Conservation (phyloP, 1,140 invertebrate genomes). For the Atopsyche davidsoni region DNA sequence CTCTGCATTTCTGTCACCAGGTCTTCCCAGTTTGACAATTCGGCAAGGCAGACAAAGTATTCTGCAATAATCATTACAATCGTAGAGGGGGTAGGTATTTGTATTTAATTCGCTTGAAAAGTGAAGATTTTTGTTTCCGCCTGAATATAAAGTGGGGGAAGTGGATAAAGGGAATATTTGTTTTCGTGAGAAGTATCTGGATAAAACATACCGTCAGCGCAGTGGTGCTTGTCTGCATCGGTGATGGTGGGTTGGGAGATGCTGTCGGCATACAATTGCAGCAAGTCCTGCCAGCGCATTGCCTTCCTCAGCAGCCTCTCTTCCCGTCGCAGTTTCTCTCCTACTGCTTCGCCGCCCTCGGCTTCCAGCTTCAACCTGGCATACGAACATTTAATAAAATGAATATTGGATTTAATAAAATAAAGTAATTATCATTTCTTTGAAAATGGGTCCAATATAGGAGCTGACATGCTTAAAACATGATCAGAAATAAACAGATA, state of each 20-base stretch:
- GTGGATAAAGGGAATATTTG: no score
- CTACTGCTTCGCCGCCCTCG: conserved; percentile 1
- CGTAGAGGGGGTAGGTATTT: no score
- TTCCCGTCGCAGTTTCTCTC: background rate
- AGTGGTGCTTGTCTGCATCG: conserved; percentile 8
- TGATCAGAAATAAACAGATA: no score
- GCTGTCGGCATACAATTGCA: conserved; percentile 4
- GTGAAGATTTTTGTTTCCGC: no score
- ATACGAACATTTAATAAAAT: no score
- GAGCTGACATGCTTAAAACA: no score
- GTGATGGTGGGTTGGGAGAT: background rate
- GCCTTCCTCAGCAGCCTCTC: background rate
- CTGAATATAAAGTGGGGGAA: no score
- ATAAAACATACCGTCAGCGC: conserved; percentile 23
- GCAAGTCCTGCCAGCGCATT: conserved; percentile 8
- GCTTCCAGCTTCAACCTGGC: background rate
- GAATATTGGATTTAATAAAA: no score
- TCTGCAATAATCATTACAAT: conserved; percentile 17
- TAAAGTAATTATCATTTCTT: no score
- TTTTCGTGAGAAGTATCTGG: no score
- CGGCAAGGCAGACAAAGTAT: conserved; percentile 22
- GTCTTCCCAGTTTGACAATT: conserved; percentile 25
- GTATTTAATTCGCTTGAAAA: conserved; percentile 6
- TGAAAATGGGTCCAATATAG: no score
- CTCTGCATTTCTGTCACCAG: conserved; percentile 3